Conservation (phyloP, 92 coral and sea anemone species). For the Chrysogorgia sp. region DNA sequence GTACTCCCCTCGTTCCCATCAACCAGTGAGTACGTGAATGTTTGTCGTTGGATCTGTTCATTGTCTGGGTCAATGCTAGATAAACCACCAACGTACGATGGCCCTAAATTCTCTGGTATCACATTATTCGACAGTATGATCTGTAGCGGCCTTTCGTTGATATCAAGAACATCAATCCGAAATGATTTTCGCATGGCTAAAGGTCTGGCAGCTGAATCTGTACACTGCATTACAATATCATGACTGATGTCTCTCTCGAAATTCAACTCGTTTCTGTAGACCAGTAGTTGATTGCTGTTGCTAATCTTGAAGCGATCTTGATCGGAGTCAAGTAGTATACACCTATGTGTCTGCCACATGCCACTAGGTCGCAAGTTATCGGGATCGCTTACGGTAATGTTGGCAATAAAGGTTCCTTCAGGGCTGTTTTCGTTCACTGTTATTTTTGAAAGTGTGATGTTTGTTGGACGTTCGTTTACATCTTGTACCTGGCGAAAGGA, state of each 20-base stretch:
- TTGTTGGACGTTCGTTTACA: slow-evolving; percentile 82
- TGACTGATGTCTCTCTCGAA: slow-evolving; percentile 63
- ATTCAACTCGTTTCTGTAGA: slow-evolving; percentile 75
- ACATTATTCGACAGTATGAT: slow-evolving; percentile 24
- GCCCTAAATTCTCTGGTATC: slow-evolving; percentile 30
- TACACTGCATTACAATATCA: slow-evolving; percentile 68
- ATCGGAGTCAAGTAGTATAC: slow-evolving; percentile 59
- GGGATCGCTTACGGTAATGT: slow-evolving; percentile 79
- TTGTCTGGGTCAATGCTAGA: slow-evolving; percentile 22
- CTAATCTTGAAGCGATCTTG: slow-evolving; percentile 61
- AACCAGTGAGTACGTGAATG: slow-evolving; percentile 13
- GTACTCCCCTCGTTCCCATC: slow-evolving; percentile 43
- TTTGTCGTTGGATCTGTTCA: background rate
- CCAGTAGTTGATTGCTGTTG: slow-evolving; percentile 63
- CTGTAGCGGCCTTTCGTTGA: slow-evolving; percentile 29
- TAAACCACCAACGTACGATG: slow-evolving; percentile 21
- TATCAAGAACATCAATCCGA: slow-evolving; percentile 19
- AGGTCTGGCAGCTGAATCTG: slow-evolving; percentile 65
- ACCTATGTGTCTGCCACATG: slow-evolving; percentile 72
- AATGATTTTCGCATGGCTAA: slow-evolving; percentile 23
- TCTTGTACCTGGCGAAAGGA: slow-evolving; percentile 51
- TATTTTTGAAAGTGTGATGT: slow-evolving; percentile 61
- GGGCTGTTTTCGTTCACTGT: slow-evolving; percentile 79
- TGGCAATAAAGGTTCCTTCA: slow-evolving; percentile 75
- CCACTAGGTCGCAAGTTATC: slow-evolving; percentile 76